Evolutionary conservation across 2,113 vertebrate species (phyloP).

Genomic region (Nothocercus julius): DNA sequence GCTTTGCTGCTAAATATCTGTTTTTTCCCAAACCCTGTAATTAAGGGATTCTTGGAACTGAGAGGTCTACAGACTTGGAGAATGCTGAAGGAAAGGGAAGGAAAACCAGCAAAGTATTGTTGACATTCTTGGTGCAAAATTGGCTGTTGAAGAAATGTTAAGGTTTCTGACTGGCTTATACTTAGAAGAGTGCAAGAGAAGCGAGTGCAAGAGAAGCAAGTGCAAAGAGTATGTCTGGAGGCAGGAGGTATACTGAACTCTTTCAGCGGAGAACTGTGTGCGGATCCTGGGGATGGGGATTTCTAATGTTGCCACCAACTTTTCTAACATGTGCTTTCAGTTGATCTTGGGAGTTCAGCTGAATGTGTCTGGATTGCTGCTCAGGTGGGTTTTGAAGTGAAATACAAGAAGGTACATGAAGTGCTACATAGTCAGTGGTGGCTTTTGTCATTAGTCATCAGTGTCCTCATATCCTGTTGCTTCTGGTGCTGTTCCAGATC

Average conservation of each 20-base stretch:
- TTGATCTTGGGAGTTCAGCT: background rate
- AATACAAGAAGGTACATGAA: background rate
- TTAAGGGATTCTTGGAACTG: slow-evolving; percentile 22
- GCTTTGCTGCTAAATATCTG: background rate
- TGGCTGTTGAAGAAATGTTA: background rate
- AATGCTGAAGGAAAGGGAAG: background rate
- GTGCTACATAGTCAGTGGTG: background rate
- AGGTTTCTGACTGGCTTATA: background rate
- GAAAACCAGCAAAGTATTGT: background rate
- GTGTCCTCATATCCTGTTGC: background rate
- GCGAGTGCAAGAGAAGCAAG: background rate
- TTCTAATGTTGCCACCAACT: background rate
- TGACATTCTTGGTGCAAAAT: background rate
- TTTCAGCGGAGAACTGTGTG: background rate
- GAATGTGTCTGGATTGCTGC: background rate
- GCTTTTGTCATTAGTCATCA: background rate
- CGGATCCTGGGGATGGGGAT: background rate
- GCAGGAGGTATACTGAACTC: background rate
- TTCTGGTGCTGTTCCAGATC: background rate
- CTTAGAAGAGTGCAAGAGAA: background rate
- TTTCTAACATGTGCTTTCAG: background rate
- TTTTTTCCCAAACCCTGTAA: slow-evolving; percentile 24
- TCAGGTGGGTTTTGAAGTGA: background rate
- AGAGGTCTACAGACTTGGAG: background rate
- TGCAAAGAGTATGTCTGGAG: rapidly evolving